These are phyloP conservation scores for Rafetus swinhoei DNA, from an alignment of 2,113 vertebrate species.

Conservation along the genomic window DNA sequence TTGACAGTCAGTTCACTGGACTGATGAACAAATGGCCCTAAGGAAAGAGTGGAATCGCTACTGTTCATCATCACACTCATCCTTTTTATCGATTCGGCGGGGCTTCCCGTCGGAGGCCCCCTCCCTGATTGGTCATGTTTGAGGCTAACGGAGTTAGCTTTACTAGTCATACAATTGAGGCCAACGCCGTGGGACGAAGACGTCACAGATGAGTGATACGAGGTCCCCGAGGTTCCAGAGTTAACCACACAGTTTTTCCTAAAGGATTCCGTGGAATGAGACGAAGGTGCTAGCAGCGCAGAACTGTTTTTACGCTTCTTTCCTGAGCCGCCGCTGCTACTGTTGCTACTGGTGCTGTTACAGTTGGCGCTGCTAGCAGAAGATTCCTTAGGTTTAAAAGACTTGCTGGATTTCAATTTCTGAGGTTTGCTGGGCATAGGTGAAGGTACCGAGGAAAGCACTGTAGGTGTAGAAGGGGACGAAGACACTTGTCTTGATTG, in stretches of 20 bases:
- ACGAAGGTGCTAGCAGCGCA: conserved; percentile 83
- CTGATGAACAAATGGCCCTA: conserved; percentile 96
- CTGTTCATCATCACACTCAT: conserved; percentile 99
- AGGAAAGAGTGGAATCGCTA: conserved; percentile 94
- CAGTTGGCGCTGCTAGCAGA: conserved; percentile 83
- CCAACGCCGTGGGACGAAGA: conserved; percentile 87
- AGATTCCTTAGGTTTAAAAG: conserved; percentile 90
- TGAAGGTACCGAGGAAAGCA: conserved; percentile 91
- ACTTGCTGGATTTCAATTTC: conserved; percentile 92
- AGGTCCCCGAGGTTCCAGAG: conserved; percentile 90
- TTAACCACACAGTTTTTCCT: conserved; percentile 94
- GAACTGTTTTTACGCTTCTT: conserved; percentile 97
- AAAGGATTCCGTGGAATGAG: conserved; percentile 90
- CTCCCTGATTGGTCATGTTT: conserved; percentile 90
- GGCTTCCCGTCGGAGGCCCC: conserved; percentile 88
- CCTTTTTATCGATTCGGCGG: conserved; percentile 95
- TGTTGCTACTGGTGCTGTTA: conserved; percentile 82
- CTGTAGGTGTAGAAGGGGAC: conserved; percentile 94
- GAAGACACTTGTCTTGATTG: conserved; percentile 95
- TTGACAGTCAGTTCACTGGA: conserved; percentile 85
- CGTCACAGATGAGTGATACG: conserved; percentile 83
- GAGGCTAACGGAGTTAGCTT: conserved; percentile 87
- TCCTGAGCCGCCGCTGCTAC: conserved; percentile 86
- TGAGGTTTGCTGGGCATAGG: conserved; percentile 91
- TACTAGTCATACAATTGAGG: conserved; percentile 89